phyloP scores from a whole-genome alignment of 2,888 invertebrate genomes.

The Oxystoma pomonae region DNA sequence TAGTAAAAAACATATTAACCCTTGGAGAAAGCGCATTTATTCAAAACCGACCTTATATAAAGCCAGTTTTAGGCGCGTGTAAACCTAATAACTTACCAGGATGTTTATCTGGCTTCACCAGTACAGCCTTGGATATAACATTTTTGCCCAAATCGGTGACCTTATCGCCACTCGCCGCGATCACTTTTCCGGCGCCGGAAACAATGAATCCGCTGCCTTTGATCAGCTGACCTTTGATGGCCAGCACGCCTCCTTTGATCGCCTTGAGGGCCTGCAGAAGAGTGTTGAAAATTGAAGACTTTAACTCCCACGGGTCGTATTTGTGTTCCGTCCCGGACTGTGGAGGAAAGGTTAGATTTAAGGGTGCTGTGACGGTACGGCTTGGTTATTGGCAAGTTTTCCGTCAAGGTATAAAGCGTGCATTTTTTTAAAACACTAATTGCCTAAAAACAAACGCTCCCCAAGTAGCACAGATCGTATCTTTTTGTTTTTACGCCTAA shows the following conservation, averaged over 20 bases:
- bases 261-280: slow-evolving; percentile 85
- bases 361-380: not conserved
- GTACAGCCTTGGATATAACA: slow-evolving; percentile 70
- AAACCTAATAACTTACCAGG: too few species aligned
- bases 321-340: slow-evolving; percentile 38
- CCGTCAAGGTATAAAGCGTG: not conserved
- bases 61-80: too few species aligned
- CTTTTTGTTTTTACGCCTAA: too few species aligned
- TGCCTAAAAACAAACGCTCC: too few species aligned
- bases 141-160: slow-evolving; percentile 76
- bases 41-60: too few species aligned
- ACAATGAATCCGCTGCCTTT: slow-evolving; percentile 75
- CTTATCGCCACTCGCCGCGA: slow-evolving; percentile 73
- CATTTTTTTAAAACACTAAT: not conserved
- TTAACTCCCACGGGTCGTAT: slow-evolving; percentile 61
- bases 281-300: slow-evolving; percentile 77
- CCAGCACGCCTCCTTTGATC: slow-evolving; percentile 81
- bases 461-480: too few species aligned
- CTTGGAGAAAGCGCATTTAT: too few species aligned
- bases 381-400: not conserved
- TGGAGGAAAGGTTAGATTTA: not conserved
- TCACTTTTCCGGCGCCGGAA: slow-evolving; percentile 61
- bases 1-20: too few species aligned
- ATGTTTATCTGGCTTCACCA: slow-evolving; percentile 47
- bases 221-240: slow-evolving; percentile 81